Evolutionary conservation across 2,113 vertebrate genomes (phyloP).

Genomic region (Dicentrarchus labrax): DNA sequence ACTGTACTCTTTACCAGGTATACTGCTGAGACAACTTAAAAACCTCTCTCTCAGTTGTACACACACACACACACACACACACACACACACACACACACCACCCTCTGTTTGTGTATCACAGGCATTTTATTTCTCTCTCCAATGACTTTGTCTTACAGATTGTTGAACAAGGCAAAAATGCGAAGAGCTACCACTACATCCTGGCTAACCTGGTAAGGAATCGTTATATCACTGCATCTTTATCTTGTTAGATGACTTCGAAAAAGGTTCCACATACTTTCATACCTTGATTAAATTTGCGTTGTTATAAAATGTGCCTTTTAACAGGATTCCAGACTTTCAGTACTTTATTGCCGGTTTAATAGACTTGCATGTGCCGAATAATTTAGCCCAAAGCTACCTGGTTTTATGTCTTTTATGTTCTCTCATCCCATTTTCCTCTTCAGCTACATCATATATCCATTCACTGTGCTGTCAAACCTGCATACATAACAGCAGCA

Average conservation of each 20-base stretch:
- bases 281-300: not conserved
- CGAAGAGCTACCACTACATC: conserved; percentile 98
- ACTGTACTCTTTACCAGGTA: conserved; percentile 23
- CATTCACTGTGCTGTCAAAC: conserved; percentile 25
- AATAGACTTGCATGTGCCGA: conserved; percentile 35
- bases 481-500: conserved; percentile 13
- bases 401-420: conserved; percentile 42
- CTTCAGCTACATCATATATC: conserved; percentile 28
- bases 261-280: not conserved
- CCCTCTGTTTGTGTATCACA: conserved; percentile 7
- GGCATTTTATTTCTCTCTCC: conserved; percentile 45
- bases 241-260: fast-evolving
- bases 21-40: conserved; percentile 41
- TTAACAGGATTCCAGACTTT: conserved; percentile 20
- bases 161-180: conserved; percentile 94
- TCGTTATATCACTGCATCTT: not conserved
- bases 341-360: conserved; percentile 46
- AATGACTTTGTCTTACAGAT: conserved; percentile 87
- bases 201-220: conserved; percentile 96
- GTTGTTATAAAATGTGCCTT: conserved; percentile 19
- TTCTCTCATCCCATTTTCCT: conserved; percentile 28
- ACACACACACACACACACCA: conserved; percentile 12
- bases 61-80: conserved; percentile 24
- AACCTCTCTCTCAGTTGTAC: not conserved
- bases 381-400: conserved; percentile 49